phyloP scores from a whole-genome alignment of 1,140 invertebrate genomes.

The Bombus huntii region DNA sequence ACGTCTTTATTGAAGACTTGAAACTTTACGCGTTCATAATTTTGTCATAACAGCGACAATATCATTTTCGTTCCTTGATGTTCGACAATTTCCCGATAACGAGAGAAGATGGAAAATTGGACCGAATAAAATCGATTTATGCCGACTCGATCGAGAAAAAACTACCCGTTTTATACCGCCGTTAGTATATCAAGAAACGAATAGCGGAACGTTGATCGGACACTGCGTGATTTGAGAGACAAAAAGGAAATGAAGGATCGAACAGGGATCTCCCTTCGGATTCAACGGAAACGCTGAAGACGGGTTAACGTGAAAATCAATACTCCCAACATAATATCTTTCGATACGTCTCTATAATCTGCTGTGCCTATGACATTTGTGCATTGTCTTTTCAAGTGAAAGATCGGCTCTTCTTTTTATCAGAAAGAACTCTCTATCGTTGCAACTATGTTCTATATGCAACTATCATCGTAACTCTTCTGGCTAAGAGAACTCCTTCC shows the following conservation, averaged over 20 bases:
- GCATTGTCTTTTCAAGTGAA: not conserved
- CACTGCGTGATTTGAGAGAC: not conserved
- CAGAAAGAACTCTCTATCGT: not conserved
- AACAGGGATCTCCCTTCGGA: conserved; percentile 1
- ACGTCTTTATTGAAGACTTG: not conserved
- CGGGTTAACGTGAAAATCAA: conserved; percentile 14
- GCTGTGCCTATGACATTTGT: not conserved
- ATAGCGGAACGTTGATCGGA: not conserved
- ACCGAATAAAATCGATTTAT: not conserved
- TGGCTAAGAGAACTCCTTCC: not conserved
- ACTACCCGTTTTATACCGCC: not conserved
- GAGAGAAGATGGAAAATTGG: not conserved
- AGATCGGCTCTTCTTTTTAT: not conserved
- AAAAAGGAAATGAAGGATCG: not conserved
- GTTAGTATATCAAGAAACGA: not conserved
- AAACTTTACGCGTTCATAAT: not conserved
- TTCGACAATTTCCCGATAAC: not conserved
- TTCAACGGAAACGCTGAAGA: not conserved
- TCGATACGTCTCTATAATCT: conserved; percentile 9
- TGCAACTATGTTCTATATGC: not conserved
- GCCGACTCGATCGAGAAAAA: not conserved
- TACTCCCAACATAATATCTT: not conserved
- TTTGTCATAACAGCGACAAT: not conserved
- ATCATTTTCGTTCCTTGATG: not conserved
- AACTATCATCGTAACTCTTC: not conserved